Percentiles rank a stretch among this genome's conserved stretches.
Evolutionary conservation across 2,113 vertebrate species (phyloP).

Genomic region (Anthoscopus minutus): DNA sequence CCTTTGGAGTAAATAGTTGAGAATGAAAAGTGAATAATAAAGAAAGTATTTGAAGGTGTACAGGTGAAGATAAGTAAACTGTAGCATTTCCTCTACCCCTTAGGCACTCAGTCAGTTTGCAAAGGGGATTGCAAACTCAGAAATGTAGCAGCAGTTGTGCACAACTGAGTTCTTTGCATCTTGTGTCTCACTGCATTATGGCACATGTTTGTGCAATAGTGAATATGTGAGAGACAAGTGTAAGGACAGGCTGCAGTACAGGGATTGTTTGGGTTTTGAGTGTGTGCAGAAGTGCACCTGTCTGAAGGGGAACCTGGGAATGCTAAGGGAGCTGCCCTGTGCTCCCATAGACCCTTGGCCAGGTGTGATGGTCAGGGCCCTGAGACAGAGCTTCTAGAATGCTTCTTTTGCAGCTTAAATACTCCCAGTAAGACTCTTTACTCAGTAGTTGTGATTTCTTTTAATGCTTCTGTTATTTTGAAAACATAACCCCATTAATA

Average conservation of each 20-base stretch:
- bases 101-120: neutral
- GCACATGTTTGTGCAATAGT: neutral
- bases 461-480: neutral
- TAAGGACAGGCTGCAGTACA: neutral
- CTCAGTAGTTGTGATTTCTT: neutral
- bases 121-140: neutral
- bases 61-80: neutral
- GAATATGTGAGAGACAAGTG: neutral
- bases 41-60: neutral
- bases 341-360: neutral
- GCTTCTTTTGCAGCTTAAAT: neutral
- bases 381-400: neutral
- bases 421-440: neutral
- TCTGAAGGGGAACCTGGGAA: neutral
- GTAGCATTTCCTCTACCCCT: neutral
- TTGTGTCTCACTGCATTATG: neutral
- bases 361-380: neutral
- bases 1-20: neutral
- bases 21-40: neutral
- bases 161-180: neutral
- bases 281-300: neutral
- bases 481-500: neutral
- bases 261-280: neutral
- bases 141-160: neutral
- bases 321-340: accelerated